Evolutionary conservation across 35 echinoderm and acorn worm genomes (phyloP).

Genomic region (Nesometra sesokonis): DNA sequence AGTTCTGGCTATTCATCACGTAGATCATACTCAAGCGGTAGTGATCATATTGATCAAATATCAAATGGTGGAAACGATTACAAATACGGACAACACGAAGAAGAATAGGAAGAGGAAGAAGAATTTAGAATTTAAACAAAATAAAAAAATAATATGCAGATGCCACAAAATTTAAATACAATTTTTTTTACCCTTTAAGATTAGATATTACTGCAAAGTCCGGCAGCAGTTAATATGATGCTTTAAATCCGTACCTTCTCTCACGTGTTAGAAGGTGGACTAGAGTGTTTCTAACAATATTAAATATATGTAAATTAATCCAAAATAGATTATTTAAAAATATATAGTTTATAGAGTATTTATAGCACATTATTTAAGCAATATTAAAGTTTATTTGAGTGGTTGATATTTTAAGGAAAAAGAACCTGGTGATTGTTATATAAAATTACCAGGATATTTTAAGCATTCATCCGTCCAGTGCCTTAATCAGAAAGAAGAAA

Average conservation of each 20-base stretch:
- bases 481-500: not conserved
- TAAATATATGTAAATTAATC: not conserved
- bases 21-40: not conserved
- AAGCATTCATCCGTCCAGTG: not conserved
- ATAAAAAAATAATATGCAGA: not conserved
- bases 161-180: not conserved
- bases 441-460: not conserved
- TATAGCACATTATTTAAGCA: not conserved
- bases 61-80: not conserved
- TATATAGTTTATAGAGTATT: not conserved
- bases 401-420: not conserved
- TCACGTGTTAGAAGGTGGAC: not conserved
- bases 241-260: not conserved
- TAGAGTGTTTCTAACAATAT: not conserved
- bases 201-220: not conserved
- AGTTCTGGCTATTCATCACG: not conserved
- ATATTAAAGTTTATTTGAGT: not conserved
- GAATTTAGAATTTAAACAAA: not conserved
- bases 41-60: not conserved
- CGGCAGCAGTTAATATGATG: not conserved
- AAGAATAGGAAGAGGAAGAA: not conserved
- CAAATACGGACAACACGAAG: not conserved
- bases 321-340: not conserved
- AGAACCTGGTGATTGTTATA: not conserved
- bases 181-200: not conserved